Conservation (phyloP, 2,113 vertebrate genomes). For the Rhea pennata region DNA sequence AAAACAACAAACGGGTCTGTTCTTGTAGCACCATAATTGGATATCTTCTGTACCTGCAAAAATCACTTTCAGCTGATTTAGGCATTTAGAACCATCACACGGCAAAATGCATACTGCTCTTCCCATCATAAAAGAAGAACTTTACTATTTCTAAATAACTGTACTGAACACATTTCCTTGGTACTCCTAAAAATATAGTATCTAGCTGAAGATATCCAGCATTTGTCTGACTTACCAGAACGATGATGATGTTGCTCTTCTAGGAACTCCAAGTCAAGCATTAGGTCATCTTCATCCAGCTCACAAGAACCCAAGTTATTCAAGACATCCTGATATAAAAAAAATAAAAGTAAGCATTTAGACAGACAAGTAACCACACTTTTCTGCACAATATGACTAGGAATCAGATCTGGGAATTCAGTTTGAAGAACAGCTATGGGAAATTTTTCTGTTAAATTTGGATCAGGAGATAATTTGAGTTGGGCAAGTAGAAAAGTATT, state of each 20-base stretch:
- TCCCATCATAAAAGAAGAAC: neutral
- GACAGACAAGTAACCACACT: neutral
- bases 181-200: neutral
- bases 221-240: slow-evolving; percentile 81
- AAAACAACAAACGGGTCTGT: neutral
- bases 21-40: neutral
- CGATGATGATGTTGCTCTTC: slow-evolving; percentile 89
- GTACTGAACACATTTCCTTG: neutral
- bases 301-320: slow-evolving; percentile 97
- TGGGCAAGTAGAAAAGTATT: neutral
- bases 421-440: neutral
- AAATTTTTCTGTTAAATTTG: neutral
- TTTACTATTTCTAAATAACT: slow-evolving; percentile 2
- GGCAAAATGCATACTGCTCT: neutral
- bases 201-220: neutral
- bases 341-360: neutral
- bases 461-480: neutral
- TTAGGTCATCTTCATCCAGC: slow-evolving; percentile 96
- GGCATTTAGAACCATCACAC: neutral
- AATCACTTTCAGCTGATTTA: neutral
- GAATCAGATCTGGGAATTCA: neutral
- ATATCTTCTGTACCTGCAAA: neutral
- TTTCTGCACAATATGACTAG: neutral
- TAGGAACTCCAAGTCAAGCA: slow-evolving; percentile 95
- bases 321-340: slow-evolving; percentile 84